Conservation (phyloP, 2,888 invertebrate genomes). For the Aphelenchoides bicaudatus region DNA sequence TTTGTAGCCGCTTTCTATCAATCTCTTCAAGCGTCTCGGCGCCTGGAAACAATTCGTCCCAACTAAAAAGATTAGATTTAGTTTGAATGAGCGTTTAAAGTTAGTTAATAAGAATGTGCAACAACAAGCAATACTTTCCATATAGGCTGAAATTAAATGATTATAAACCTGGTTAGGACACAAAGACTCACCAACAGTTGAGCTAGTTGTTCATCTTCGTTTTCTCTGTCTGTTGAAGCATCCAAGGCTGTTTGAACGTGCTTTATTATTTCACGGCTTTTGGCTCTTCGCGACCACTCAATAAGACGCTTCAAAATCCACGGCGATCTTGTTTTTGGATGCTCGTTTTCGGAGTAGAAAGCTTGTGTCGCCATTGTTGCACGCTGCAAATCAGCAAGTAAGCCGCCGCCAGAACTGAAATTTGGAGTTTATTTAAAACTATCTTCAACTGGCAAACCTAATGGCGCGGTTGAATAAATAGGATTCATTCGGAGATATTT, state of each 20-base stretch:
- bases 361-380: conserved; percentile 60
- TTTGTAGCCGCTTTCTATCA: conserved; percentile 62
- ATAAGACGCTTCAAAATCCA: conserved; percentile 62
- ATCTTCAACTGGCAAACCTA: no score
- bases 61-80: no score
- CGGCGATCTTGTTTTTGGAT: conserved; percentile 49
- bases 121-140: no score
- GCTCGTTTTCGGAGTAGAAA: conserved; percentile 55
- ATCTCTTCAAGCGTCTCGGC: conserved; percentile 28
- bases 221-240: conserved; percentile 49
- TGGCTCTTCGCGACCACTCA: conserved; percentile 65
- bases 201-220: conserved; percentile 55
- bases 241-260: conserved; percentile 58
- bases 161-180: neutral
- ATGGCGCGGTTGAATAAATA: conserved; percentile 59
- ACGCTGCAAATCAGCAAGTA: conserved; percentile 60
- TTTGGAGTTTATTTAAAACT: no score
- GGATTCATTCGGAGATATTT: conserved; percentile 54
- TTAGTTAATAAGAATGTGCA: no score
- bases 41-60: conserved; percentile 54
- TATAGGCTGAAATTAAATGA: conserved; percentile 22
- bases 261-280: conserved; percentile 57
- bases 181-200: conserved; percentile 45
- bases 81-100: conserved; percentile 40
- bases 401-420: conserved; percentile 54